Evolutionary conservation across 2,113 vertebrate genomes (phyloP).

Genomic region (Thamnophis sirtalis): DNA sequence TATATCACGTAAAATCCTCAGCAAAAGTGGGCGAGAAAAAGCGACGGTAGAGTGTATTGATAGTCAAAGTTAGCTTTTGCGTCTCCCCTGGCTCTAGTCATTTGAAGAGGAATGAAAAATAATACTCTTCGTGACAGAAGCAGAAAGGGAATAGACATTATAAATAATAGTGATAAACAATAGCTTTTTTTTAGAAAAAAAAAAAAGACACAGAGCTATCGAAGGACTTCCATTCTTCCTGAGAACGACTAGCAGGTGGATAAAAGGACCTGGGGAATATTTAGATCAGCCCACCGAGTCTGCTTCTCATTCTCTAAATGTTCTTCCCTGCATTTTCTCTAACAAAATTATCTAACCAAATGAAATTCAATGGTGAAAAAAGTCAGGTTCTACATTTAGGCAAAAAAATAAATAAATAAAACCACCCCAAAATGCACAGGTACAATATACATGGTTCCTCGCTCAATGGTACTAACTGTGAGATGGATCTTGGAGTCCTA

Average conservation of each 20-base stretch:
- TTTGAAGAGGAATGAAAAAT: neutral
- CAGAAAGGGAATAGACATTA: neutral
- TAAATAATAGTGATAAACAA: neutral
- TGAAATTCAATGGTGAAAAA: too few relatives aligned
- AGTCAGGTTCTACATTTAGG: too few relatives aligned
- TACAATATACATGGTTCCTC: too few relatives aligned
- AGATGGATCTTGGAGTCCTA: too few relatives aligned
- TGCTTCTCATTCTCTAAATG: neutral
- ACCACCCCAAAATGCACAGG: too few relatives aligned
- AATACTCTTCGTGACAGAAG: neutral
- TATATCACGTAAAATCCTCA: neutral
- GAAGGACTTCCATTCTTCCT: neutral
- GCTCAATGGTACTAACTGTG: too few relatives aligned
- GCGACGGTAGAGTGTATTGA: neutral
- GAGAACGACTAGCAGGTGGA: neutral
- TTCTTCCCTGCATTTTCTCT: conserved; percentile 7
- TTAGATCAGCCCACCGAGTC: neutral
- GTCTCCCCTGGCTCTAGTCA: neutral
- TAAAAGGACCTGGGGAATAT: neutral
- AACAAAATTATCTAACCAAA: too few relatives aligned
- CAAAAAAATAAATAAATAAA: too few relatives aligned
- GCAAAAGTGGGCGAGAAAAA: neutral
- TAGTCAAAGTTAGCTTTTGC: neutral
- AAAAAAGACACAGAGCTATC: too few relatives aligned
- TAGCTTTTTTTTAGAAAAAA: neutral